phyloP scores from a whole-genome alignment of 2,888 invertebrate genomes.

The Gerris lacustris region DNA sequence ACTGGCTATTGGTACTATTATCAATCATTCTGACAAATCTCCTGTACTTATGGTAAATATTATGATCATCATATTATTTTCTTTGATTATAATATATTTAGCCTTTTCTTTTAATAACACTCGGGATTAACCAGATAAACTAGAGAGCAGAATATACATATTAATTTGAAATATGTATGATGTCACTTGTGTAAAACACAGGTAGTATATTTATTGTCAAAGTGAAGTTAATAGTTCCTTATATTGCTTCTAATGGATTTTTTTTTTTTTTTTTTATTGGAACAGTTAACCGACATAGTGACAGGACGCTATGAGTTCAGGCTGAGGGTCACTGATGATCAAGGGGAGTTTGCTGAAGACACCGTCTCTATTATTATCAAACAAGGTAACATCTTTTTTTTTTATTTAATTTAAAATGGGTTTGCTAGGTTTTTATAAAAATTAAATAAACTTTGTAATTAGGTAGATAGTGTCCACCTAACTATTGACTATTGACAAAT shows the following conservation, averaged over 20 bases:
- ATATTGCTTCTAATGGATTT: too few relatives aligned
- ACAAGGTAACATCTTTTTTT: constrained; percentile 37
- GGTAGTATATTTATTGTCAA: too few relatives aligned
- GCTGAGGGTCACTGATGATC: constrained; percentile 79
- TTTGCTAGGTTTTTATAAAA: background rate
- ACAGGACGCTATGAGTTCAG: constrained; percentile 80
- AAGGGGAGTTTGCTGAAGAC: constrained; percentile 70
- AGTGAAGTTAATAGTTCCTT: too few relatives aligned
- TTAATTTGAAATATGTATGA: too few relatives aligned
- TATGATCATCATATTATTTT: background rate
- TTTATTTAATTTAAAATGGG: background rate
- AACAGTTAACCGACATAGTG: constrained; percentile 65
- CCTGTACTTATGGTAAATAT: constrained; percentile 51
- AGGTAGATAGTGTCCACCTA: background rate
- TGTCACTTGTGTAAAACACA: too few relatives aligned
- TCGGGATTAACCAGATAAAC: too few relatives aligned
- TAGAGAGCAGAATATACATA: too few relatives aligned
- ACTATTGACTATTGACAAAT: background rate
- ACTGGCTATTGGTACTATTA: constrained; percentile 70
- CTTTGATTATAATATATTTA: background rate
- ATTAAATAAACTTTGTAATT: constrained; percentile 4
- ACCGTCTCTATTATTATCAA: constrained; percentile 74
- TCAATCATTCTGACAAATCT: constrained; percentile 60
- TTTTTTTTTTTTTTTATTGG: constrained; percentile 9
- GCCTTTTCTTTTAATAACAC: too few relatives aligned